Evolutionary conservation across 2,888 invertebrate species (phyloP), one percentile per base, ranked within the genome.

Genomic region (Harpalus rufipes): DNA sequence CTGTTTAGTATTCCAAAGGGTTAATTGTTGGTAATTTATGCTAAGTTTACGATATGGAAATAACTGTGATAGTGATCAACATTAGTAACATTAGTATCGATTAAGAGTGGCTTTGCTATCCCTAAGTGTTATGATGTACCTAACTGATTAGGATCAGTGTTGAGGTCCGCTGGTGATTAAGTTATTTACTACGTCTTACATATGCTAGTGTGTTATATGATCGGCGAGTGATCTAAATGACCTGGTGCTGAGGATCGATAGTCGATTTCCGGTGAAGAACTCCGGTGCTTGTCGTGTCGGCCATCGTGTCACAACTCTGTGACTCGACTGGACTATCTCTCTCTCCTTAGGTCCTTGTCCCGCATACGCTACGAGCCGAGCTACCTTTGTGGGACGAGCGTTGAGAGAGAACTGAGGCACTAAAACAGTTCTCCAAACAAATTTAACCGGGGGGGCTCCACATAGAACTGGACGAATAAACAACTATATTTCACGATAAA

Each of bases 251-350:
- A 39, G 63, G 83, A 83, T 83, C 83, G 76, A 83, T 83, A 83
- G 83, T 83, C 83, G 83, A 83, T 83, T 74, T 83, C 83, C 83
- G 74, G 25, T 12, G 68, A 63, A 61, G 63, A 81, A 51, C 72
- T 74, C 44, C 14, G 16, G 44, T 51, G 44, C 83, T 83, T 83
- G 83, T 74, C 83, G 68, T 82, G 25, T 82, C 58, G 78, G 72
- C 56, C 58, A 59, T 74, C 83, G 61, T 59, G 25, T 61, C 80
- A 80, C 80, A 61, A 65, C 58, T 56, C 25, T 76, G 14, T 44
- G 74, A 74, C 74, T 65, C 65, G 63, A 44, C 81, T 10, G 18
- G 32, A 39, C 56, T 25, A 10, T 56, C 14, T 61, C 61, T 32
- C 61, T 39, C 41, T 80, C 63, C n/a, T 25, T 1, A 1, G 14